Evolutionary conservation across 2,888 invertebrate species (phyloP), one percentile per base, ranked within the genome.

Genomic region (Acronicta psi): DNA sequence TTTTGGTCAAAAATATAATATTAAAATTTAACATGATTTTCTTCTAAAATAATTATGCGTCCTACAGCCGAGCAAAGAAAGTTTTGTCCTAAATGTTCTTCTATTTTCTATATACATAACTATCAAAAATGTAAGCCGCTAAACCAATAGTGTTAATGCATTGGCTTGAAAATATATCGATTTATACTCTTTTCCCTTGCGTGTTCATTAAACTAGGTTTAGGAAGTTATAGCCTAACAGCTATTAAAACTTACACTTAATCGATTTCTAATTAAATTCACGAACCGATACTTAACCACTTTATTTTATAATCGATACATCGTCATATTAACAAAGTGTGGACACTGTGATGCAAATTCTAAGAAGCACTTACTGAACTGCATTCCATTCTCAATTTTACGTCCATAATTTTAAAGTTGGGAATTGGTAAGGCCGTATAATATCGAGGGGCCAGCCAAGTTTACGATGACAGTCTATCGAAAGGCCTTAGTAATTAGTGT

Each of bases 401-500:
- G 1, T 0, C 8, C n/a, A 34, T 52, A 42, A 53, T 40, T 46
- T 51, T 73, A 59, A 41, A 55, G 73, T 67, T 54, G 11, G 23
- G 34, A 40, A 42, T 65, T 60, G 14, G n/a, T 53, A 53, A 23
- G 43, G n/a, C 13, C 5, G 38, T 43, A 36, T 18, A 31, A 18
- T 13, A 56, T 54, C 50, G 20, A 53, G 52, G 53, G 53, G 50
- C 40, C n/a, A 18, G 16, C n/a, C 23, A 66, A 23, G 56, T 70
- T 73, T 70, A 70, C 2, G 60, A 69, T 44, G 77, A 73, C 60
- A 64, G 63, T 54, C 5, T 55, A 63, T 66, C 59, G 65, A 61
- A 62, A 62, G 65, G 53, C 47, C 43, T 72, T 47, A 64, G 68
- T 68, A 65, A 69, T 70, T 70, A 73, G 67, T 65, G 66, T 57